Conservation (phyloP, 2,797 vertebrate genomes). For the Podarcis siculus region DNA sequence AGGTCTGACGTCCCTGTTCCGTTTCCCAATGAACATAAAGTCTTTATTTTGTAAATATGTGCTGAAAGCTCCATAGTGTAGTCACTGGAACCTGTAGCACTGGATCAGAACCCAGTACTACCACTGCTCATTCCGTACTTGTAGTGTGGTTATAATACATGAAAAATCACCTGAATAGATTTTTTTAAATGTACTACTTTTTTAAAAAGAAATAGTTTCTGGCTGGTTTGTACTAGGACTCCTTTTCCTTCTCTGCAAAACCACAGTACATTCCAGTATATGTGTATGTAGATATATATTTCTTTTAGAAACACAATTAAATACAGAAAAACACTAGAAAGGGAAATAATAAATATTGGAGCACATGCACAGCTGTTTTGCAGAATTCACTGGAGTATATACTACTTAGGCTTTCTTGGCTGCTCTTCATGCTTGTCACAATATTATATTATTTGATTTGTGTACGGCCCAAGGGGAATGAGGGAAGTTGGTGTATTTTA, state of each 20-base stretch:
- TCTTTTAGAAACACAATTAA: background rate
- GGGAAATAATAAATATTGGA: background rate
- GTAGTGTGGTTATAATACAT: background rate
- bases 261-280: background rate
- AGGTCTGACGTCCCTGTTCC: too few species aligned
- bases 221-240: background rate
- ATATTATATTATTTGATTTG: conserved; percentile 53
- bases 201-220: background rate
- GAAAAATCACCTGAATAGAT: background rate
- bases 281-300: too few species aligned
- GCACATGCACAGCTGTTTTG: background rate
- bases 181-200: background rate
- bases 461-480: conserved; percentile 53
- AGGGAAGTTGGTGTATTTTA: conserved; percentile 65
- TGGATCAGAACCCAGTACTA: background rate
- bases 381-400: background rate
- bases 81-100: background rate
- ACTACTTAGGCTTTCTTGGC: conserved; percentile 31
- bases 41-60: background rate
- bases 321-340: background rate
- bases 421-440: conserved; percentile 46
- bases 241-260: background rate
- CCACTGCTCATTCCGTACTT: background rate
- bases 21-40: background rate
- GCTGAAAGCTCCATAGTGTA: background rate